phyloP scores from a whole-genome alignment of 1,140 invertebrate genomes.

The Drosophila watanabei region DNA sequence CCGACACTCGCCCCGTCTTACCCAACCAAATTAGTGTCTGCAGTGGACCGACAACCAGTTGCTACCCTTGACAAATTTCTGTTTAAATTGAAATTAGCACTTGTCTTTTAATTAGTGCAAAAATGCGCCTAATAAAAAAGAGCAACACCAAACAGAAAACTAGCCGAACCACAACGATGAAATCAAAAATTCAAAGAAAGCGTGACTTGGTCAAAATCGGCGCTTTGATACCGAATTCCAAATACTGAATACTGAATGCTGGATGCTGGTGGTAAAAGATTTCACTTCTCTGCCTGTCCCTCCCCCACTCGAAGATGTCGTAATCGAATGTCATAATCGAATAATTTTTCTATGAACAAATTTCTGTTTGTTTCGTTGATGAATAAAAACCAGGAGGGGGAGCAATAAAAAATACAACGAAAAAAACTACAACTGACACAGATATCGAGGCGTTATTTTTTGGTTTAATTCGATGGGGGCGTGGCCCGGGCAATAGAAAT shows the following conservation, averaged over 20 bases:
- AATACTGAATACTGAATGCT: not conserved
- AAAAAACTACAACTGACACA: constrained; percentile 29
- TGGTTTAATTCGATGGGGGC: constrained; percentile 32
- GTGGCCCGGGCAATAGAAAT: constrained; percentile 49
- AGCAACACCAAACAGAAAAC: not conserved
- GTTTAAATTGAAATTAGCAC: constrained; percentile 63
- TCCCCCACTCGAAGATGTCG: constrained; percentile 56
- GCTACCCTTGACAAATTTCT: constrained; percentile 62
- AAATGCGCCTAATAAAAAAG: constrained; percentile 23
- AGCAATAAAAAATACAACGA: not conserved
- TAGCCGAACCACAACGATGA: not conserved
- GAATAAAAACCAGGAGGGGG: constrained; percentile 23
- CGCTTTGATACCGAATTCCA: constrained; percentile 5
- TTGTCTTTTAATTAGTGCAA: constrained; percentile 74
- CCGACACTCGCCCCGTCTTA: constrained; percentile 11
- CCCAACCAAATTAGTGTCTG: constrained; percentile 20
- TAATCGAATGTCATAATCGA: constrained; percentile 76
- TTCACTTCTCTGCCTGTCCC: constrained; percentile 30
- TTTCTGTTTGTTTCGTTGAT: constrained; percentile 49
- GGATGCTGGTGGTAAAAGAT: constrained; percentile 38
- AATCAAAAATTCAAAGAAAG: constrained; percentile 56
- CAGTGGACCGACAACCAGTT: constrained; percentile 1
- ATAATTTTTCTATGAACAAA: constrained; percentile 53
- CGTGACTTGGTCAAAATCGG: constrained; percentile 59
- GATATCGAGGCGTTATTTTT: constrained; percentile 29